A percentile compares a stretch with the other conserved stretches of the same genome.
These are phyloP conservation scores for Cyclura pinguis DNA, from an alignment of 2,797 vertebrate species.

Conservation along the genomic window DNA sequence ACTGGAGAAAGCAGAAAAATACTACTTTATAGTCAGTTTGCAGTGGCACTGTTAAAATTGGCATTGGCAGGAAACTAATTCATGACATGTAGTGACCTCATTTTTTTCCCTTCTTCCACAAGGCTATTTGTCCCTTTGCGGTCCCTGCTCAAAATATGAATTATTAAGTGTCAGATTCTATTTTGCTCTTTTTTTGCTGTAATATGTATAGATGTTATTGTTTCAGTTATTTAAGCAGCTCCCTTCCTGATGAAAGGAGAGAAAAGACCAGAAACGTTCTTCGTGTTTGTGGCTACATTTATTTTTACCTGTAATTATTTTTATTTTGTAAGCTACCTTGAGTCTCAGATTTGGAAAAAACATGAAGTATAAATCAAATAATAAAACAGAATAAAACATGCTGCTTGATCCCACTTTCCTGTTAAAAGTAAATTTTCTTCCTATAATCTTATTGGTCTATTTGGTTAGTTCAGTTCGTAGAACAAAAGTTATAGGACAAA, in stretches of 20 bases:
- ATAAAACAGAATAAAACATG: background rate
- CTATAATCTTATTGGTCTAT: background rate
- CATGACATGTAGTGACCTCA: too few relatives aligned
- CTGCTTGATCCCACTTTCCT: background rate
- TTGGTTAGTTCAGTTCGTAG: background rate
- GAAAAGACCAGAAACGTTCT: background rate
- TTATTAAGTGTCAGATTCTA: background rate
- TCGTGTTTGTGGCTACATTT: too few relatives aligned
- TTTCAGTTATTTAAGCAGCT: background rate
- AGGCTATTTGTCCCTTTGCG: too few relatives aligned
- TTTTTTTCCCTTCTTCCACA: background rate
- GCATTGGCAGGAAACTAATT: too few relatives aligned
- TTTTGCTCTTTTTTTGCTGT: background rate
- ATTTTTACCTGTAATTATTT: too few relatives aligned
- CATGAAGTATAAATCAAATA: too few relatives aligned
- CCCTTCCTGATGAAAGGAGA: background rate
- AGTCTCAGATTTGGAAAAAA: too few relatives aligned
- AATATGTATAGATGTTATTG: too few relatives aligned
- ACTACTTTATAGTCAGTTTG: background rate
- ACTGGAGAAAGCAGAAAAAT: slow-evolving; percentile 42
- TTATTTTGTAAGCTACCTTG: too few relatives aligned
- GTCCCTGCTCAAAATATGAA: background rate
- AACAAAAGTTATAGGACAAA: background rate
- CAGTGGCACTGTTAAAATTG: too few relatives aligned
- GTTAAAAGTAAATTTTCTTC: background rate